Base-by-base conservation (phyloP, 1,140 invertebrate genomes). In the Carcinoscorpius rotundicauda region DNA sequence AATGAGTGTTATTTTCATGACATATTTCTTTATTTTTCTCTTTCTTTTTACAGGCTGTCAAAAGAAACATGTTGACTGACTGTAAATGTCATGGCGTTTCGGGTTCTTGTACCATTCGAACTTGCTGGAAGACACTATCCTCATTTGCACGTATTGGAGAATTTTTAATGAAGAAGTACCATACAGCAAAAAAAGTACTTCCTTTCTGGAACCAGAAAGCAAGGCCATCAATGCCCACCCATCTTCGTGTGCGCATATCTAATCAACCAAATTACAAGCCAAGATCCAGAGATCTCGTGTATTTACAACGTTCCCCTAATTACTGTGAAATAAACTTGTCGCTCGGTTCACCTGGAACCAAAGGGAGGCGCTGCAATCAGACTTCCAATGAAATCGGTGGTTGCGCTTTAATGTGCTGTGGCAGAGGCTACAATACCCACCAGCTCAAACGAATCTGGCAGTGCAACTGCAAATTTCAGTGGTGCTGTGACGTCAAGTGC, bases 71-170 rank as follows among this genome's bases (percentile, higher is more conserved):
- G 86, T 87, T 92, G 73, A 82, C 89, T 52, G 84, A 91, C 10
- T 98, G 94, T 82, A 97, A 96, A 78, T 98, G 94, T 75, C 94
- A 97, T 75, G 94, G 94, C 6, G 93, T 97, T 77, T 95, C 91
- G 0, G 94, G 93, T 0, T 94, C 91, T 2, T 97, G 94, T 78
- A 93, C 91, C 58, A 85, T 94, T 66, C 84, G 88, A 64, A 91
- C 95, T 4, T 98, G 94, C 76, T 97, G 93, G 93, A 82, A 90
- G 71, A 87, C 87, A 69, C 79, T 97, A 65, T 85, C 88, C 3
- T 80, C 86, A 11, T 75, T 74, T 61, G 62, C 69, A 8, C 68
- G 64, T 6, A 71, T 73, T 9, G 74, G 77, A 4, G 74, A 77
- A 59, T 71, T 75, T n/a, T 68, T 79, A 61, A 76, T 77, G 65